Percentiles rank a stretch among this genome's conserved stretches.
phyloP scores from a whole-genome alignment of 2,888 invertebrate genomes.

The Coremacera marginata region DNA sequence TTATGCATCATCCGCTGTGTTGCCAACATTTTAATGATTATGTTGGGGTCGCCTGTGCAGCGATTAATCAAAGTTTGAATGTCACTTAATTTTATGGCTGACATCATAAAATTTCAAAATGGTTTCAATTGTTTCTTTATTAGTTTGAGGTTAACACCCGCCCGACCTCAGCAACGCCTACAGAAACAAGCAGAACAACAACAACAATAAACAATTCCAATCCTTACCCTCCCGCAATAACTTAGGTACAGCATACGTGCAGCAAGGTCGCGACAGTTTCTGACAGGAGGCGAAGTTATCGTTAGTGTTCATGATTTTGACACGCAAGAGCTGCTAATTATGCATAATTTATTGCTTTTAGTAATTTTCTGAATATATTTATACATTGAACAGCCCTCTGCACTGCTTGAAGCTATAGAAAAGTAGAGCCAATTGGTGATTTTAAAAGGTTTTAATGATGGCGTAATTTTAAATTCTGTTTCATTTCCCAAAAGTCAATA shows the following conservation, averaged over 20 bases:
- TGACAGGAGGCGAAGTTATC: conserved; percentile 11
- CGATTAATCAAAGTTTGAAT: conserved; percentile 51
- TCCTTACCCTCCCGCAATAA: background rate
- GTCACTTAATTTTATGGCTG: conserved; percentile 51
- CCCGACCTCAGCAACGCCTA: background rate
- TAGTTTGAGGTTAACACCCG: conserved; percentile 10
- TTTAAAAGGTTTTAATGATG: too few species aligned
- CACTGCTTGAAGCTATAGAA: too few species aligned
- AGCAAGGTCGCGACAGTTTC: background rate
- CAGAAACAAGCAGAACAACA: background rate
- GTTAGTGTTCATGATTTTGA: background rate
- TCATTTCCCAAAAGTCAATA: too few species aligned
- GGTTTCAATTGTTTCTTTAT: conserved; percentile 42
- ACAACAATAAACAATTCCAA: background rate
- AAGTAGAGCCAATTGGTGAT: too few species aligned
- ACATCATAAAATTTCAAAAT: conserved; percentile 44
- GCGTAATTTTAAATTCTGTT: too few species aligned
- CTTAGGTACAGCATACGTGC: background rate
- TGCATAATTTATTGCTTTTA: conserved; percentile 21
- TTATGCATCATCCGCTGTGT: background rate
- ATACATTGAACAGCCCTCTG: too few species aligned
- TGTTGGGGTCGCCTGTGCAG: conserved; percentile 43
- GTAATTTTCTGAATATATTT: background rate
- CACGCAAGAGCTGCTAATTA: conserved; percentile 16
- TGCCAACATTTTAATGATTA: conserved; percentile 46